A percentile compares a stretch with the other conserved stretches of the same genome.
Evolutionary conservation across 2,797 vertebrate species (phyloP).

Genomic region (Eupleurogrammus muticus): DNA sequence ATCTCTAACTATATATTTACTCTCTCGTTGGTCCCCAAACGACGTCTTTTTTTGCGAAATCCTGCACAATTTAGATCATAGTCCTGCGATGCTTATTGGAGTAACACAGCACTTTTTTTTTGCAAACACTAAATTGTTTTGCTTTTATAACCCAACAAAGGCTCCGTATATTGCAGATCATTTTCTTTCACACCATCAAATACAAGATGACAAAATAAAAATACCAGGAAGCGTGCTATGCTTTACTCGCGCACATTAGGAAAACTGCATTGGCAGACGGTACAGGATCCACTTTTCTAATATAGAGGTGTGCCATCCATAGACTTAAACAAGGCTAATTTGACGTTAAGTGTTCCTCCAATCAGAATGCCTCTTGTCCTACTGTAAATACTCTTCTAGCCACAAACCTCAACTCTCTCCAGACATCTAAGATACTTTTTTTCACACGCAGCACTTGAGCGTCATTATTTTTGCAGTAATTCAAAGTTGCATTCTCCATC

Average conservation of each 20-base stretch:
- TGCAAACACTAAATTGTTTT: conserved; percentile 43
- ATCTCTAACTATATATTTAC: conserved; percentile 41
- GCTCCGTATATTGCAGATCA: conserved; percentile 27
- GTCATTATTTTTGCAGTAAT: conserved; percentile 72
- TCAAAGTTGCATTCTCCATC: conserved; percentile 74
- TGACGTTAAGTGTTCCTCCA: conserved; percentile 65
- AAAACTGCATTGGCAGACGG: conserved; percentile 47
- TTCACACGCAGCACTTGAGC: conserved; percentile 55
- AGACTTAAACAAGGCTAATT: conserved; percentile 69
- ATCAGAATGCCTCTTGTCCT: conserved; percentile 55
- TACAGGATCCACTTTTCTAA: conserved; percentile 42
- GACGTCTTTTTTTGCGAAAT: conserved; percentile 42
- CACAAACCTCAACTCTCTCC: conserved; percentile 54
- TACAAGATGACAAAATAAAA: conserved; percentile 38
- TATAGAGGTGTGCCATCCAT: conserved; percentile 47
- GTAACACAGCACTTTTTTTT: conserved; percentile 28
- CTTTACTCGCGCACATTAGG: conserved; percentile 54
- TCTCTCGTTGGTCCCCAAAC: conserved; percentile 25
- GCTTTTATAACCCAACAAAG: conserved; percentile 46
- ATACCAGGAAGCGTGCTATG: neutral
- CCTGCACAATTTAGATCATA: conserved; percentile 40
- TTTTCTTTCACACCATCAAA: conserved; percentile 42
- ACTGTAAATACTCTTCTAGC: conserved; percentile 58
- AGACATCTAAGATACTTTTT: conserved; percentile 56
- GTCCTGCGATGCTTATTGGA: conserved; percentile 25